Evolutionary conservation across 2,888 invertebrate genomes (phyloP).

Genomic region (Metalampra italica): DNA sequence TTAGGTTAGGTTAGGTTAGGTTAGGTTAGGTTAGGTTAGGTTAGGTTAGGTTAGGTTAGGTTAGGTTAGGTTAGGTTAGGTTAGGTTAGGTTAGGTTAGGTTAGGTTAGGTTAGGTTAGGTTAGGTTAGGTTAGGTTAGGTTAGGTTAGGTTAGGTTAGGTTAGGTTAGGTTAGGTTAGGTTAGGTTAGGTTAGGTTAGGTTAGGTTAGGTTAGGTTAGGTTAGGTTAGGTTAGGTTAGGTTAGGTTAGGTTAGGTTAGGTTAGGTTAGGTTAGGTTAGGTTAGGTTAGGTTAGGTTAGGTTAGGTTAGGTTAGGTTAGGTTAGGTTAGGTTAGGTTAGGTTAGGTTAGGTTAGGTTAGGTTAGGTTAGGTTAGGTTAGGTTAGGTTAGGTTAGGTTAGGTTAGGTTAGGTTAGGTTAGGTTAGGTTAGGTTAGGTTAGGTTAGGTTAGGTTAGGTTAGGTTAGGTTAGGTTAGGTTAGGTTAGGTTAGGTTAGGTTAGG

Average conservation of each 20-base stretch:
- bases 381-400: constrained; percentile 18
- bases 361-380: constrained; percentile 17
- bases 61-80: background rate
- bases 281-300: background rate
- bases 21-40: constrained; percentile 5
- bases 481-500: no score
- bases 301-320: constrained; percentile 1
- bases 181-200: background rate
- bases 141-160: no score
- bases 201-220: background rate
- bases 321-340: constrained; percentile 15
- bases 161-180: no score
- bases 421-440: constrained; percentile 14
- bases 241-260: background rate
- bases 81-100: no score
- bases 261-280: constrained; percentile 1
- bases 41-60: background rate
- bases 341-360: constrained; percentile 15
- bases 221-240: background rate
- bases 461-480: no score
- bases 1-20: constrained; percentile 10
- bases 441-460: no score
- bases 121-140: no score
- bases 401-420: constrained; percentile 18
- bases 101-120: no score